Conservation (phyloP, 2,888 invertebrate species). For the Nomada ferruginata region DNA sequence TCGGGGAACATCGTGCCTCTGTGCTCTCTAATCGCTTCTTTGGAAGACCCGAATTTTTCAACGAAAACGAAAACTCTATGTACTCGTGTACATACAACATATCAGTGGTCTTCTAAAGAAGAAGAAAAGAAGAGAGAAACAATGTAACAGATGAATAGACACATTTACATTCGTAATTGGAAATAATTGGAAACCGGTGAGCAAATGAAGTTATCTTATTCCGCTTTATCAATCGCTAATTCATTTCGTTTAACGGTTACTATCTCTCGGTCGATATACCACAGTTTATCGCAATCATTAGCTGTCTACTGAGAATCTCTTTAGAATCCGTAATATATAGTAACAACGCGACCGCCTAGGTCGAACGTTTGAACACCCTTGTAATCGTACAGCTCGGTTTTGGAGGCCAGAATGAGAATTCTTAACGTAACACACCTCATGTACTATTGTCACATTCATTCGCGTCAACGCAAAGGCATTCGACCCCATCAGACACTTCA, state of each 20-base stretch:
- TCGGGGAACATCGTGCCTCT: background rate
- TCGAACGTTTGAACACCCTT: constrained; percentile 53
- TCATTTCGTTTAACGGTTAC: constrained; percentile 51
- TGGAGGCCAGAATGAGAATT: constrained; percentile 60
- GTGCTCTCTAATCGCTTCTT: constrained; percentile 6
- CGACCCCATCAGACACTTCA: constrained; percentile 42
- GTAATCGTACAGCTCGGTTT: constrained; percentile 37
- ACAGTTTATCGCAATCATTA: constrained; percentile 47
- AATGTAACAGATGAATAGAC: background rate
- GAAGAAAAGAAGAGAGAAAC: background rate
- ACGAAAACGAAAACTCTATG: background rate
- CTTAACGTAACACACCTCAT: constrained; percentile 34
- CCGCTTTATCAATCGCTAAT: constrained; percentile 67
- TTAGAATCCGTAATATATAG: constrained; percentile 65
- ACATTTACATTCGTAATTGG: constrained; percentile 7
- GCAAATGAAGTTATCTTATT: constrained; percentile 46
- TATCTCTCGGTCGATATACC: constrained; percentile 47
- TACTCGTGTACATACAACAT: background rate
- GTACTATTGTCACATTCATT: constrained; percentile 54
- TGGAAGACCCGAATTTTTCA: constrained; percentile 17
- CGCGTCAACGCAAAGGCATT: constrained; percentile 53
- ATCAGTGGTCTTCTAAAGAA: background rate
- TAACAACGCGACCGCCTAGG: constrained; percentile 58
- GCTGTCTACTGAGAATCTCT: constrained; percentile 64
- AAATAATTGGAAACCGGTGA: constrained; percentile 43